A percentile compares a stretch with the other conserved stretches of the same genome.
These are phyloP conservation scores for Eurytoma californica DNA, from an alignment of 2,888 invertebrate genomes.

Conservation along the genomic window DNA sequence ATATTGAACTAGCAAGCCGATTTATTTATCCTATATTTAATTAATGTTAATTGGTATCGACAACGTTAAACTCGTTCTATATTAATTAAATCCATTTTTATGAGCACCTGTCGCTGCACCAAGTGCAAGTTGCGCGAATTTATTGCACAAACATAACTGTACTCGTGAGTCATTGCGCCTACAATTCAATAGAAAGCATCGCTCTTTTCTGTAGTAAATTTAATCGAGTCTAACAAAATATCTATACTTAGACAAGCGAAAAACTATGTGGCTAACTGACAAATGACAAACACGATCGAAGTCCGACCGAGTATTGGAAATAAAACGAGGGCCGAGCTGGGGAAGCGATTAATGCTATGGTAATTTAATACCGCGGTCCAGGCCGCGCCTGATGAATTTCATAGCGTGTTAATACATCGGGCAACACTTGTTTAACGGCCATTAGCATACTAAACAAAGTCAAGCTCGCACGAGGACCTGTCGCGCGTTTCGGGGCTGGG, in stretches of 20 bases:
- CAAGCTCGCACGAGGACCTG: slow-evolving; percentile 37
- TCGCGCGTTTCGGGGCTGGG: too few relatives aligned
- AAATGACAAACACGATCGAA: neutral
- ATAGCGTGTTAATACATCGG: slow-evolving; percentile 63
- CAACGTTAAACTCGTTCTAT: too few relatives aligned
- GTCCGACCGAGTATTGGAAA: slow-evolving; percentile 52
- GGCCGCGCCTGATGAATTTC: slow-evolving; percentile 63
- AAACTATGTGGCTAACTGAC: too few relatives aligned
- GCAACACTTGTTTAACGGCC: slow-evolving; percentile 65
- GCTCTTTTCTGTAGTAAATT: too few relatives aligned
- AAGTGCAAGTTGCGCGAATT: neutral
- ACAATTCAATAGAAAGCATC: neutral
- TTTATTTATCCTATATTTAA: too few relatives aligned
- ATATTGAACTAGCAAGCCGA: too few relatives aligned
- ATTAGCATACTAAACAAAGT: slow-evolving; percentile 66
- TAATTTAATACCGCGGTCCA: slow-evolving; percentile 62
- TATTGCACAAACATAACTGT: neutral
- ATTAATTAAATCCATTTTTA: too few relatives aligned
- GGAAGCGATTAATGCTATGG: slow-evolving; percentile 62
- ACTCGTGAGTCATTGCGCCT: neutral
- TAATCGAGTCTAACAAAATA: too few relatives aligned
- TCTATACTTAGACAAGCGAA: too few relatives aligned
- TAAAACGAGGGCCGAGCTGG: slow-evolving; percentile 52
- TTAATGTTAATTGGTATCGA: too few relatives aligned
- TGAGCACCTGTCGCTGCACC: too few relatives aligned